Evolutionary conservation across 2,888 invertebrate species (phyloP).

Genomic region (Rotaria sp.): DNA sequence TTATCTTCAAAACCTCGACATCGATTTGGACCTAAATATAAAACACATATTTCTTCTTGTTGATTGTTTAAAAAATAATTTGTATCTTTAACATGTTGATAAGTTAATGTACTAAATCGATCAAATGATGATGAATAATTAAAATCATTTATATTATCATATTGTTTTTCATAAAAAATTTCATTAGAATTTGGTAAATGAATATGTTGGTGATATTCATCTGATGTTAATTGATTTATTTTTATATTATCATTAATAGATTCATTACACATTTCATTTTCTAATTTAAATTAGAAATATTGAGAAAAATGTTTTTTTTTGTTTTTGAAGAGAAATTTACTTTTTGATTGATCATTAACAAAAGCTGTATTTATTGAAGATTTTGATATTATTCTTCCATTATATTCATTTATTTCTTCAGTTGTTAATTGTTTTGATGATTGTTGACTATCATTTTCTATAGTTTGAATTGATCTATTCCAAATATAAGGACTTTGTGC

Average conservation of each 20-base stretch:
- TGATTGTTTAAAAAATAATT: neutral
- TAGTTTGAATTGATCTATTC: neutral
- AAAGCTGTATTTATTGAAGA: neutral
- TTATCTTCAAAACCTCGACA: constrained; percentile 19
- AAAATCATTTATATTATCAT: neutral
- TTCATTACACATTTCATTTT: neutral
- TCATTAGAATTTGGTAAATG: neutral
- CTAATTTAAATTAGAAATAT: neutral
- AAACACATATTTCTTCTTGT: neutral
- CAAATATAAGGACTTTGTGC: neutral
- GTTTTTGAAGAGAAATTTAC: neutral
- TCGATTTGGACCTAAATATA: neutral
- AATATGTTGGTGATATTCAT: neutral
- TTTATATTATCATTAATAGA: neutral
- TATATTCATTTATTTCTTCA: neutral
- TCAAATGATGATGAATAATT: neutral
- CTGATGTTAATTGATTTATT: neutral
- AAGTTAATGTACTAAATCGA: neutral
- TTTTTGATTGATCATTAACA: neutral
- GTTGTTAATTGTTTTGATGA: too few species aligned
- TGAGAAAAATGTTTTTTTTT: neutral
- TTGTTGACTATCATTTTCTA: neutral
- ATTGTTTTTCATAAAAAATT: neutral
- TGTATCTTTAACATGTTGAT: neutral
- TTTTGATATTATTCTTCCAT: neutral